Base-by-base conservation (phyloP, 2,888 invertebrate species). In the Cremastinae sp. region DNA sequence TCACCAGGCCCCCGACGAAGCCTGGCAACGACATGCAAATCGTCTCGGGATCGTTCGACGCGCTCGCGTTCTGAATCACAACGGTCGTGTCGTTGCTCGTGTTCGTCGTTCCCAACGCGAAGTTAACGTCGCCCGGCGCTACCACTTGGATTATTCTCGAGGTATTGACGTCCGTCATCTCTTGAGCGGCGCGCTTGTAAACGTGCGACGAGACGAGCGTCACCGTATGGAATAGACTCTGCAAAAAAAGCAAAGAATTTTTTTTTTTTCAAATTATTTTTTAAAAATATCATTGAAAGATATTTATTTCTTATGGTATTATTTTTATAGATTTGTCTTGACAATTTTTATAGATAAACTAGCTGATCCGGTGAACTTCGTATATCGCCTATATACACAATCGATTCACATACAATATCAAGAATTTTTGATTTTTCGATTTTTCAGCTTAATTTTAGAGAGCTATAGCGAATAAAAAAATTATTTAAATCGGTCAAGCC, bases 21-120 rank as follows among this genome's bases (percentile, higher is more conserved):
- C 97, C 96, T 62, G 97, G 96, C 86, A 97, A 94, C 18, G 97
- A 97, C 96, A 97, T 96, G 90, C 97, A 97, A 89, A 97, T 96
- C 80, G 96, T 96, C 89, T 96, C 96, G 36, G 96, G 94, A 88
- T 96, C 96, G 70, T 93, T 92, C 5, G 93, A 93, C 2, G 85
- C 75, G 80, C 94, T 93, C 45, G 95, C 94, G 74, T 94, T 94
- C 86, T 96, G 96, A 80, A 97, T 95, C 68, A 97, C 96, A 36
- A 97, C 96, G 5, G 96, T 96, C 36, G 88, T 89, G 80, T 89
- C 89, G 89, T 97, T 96, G 84, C 92, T 94, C 79, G 94, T 92
- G 76, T 86, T 88, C 43, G 93, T 93, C 79, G 94, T 93, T 86
- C 96, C 96, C 62, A 97, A 91, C 18, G 96, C 96, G 89, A 97